phyloP scores from a whole-genome alignment of 2,113 vertebrate species.

The Pituophis catenifer region DNA sequence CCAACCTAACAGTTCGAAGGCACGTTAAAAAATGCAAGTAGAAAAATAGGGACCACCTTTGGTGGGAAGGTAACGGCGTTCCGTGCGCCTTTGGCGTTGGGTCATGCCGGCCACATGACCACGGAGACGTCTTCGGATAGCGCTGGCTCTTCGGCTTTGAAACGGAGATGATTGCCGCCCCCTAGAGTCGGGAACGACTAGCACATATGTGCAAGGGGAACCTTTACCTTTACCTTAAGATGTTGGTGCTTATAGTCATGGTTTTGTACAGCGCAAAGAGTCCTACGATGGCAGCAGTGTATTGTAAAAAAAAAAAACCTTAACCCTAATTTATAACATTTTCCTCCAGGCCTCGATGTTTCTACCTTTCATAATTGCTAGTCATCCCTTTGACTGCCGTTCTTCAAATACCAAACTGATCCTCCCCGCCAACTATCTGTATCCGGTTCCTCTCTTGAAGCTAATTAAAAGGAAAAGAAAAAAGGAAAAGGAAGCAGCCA shows the following conservation, averaged over 20 bases:
- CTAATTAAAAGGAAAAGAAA: neutral
- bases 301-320: neutral
- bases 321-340: neutral
- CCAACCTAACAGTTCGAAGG: no score
- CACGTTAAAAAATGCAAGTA: no score
- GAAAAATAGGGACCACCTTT: no score
- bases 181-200: no score
- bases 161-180: no score
- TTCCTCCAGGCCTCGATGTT: neutral
- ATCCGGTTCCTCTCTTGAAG: neutral
- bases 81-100: no score
- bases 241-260: neutral
- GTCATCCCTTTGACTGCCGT: neutral
- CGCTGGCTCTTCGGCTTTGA: no score
- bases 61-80: no score
- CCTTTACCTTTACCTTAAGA: no score
- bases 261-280: neutral
- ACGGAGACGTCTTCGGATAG: no score
- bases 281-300: neutral
- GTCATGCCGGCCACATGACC: no score
- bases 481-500: neutral
- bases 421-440: neutral
- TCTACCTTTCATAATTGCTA: neutral
- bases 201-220: no score
- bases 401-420: conserved; percentile 15